Percentiles rank a stretch among this genome's conserved stretches.
phyloP scores from a whole-genome alignment of 1,140 invertebrate species.

The Drosophila fuyamai region DNA sequence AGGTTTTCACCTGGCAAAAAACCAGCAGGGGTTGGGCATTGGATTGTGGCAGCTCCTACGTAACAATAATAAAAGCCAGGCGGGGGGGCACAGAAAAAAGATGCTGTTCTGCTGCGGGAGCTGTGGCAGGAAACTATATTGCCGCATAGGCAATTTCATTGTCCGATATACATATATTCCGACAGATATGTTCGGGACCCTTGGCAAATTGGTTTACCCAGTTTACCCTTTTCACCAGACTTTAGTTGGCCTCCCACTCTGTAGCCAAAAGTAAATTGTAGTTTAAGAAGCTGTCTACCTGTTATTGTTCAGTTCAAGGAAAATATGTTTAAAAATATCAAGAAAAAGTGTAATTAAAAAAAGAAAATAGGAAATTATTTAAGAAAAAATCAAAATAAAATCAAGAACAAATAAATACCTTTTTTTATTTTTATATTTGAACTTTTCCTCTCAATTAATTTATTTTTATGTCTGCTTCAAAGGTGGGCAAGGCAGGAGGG shows the following conservation, averaged over 20 bases:
- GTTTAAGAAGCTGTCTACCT: constrained; percentile 22
- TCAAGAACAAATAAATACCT: background rate
- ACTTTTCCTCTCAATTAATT: constrained; percentile 1
- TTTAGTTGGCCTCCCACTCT: constrained; percentile 50
- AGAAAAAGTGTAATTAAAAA: no score
- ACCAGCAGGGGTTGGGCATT: constrained; percentile 18
- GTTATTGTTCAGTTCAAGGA: background rate
- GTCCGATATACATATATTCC: constrained; percentile 54
- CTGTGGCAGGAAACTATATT: constrained; percentile 62
- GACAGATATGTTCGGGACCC: constrained; percentile 43
- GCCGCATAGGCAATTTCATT: constrained; percentile 75
- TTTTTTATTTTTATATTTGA: background rate
- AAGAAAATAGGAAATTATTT: background rate
- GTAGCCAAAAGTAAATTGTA: constrained; percentile 26
- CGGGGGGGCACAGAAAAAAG: constrained; percentile 14
- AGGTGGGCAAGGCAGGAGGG: background rate
- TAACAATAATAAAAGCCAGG: constrained; percentile 70
- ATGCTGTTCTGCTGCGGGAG: constrained; percentile 15
- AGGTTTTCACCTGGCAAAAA: constrained; percentile 64
- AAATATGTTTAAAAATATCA: background rate
- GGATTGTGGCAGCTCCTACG: constrained; percentile 46
- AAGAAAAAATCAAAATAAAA: background rate
- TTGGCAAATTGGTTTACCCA: constrained; percentile 65
- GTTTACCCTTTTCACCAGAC: constrained; percentile 70
- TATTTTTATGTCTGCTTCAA: background rate